phyloP scores from a whole-genome alignment of 2,797 vertebrate species.

The Callimico goeldii region DNA sequence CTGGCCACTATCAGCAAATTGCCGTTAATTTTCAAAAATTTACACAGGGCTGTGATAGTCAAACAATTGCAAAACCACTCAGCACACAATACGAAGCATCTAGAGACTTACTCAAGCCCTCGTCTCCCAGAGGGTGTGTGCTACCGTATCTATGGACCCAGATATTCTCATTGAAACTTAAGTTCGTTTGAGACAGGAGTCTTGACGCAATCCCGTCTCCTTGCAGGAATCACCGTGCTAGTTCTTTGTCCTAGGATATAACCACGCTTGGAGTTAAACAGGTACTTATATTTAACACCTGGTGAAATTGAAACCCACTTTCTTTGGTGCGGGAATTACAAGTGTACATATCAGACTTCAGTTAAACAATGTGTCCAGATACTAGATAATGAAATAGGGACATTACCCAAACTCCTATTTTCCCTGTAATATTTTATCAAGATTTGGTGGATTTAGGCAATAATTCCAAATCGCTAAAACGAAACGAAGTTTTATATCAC shows the following conservation, averaged over 20 bases:
- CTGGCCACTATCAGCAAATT: background rate
- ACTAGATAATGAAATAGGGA: background rate
- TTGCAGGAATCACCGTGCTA: too few relatives aligned
- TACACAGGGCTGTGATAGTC: background rate
- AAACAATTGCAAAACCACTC: background rate
- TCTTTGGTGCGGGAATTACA: background rate
- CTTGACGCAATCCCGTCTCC: background rate
- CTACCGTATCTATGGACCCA: background rate
- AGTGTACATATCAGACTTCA: background rate
- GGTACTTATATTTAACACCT: background rate
- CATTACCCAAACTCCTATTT: background rate
- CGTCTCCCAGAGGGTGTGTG: background rate
- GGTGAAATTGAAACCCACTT: background rate
- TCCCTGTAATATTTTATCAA: background rate
- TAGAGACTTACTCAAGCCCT: background rate
- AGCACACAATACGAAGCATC: background rate
- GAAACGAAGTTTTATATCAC: background rate
- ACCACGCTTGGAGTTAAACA: background rate
- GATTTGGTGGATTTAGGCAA: background rate
- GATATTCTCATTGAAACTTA: background rate
- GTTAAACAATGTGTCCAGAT: background rate
- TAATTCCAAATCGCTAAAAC: background rate
- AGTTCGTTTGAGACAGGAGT: background rate
- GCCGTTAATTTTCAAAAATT: background rate
- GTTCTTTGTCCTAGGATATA: rapidly evolving